phyloP scores from a whole-genome alignment of 1,140 invertebrate genomes.

The Drosophila pachea region DNA sequence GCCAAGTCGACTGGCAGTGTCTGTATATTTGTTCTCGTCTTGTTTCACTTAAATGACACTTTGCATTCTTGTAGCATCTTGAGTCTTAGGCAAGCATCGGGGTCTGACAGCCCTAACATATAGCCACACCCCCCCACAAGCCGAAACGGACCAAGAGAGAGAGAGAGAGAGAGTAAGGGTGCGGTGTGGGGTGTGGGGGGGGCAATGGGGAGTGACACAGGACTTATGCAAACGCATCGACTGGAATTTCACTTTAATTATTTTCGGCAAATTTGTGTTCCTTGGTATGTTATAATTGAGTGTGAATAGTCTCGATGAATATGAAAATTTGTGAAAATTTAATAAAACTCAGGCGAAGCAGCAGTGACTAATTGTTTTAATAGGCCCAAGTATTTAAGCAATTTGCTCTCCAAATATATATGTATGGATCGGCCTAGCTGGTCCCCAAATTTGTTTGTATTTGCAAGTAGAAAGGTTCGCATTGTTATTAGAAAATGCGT shows the following conservation, averaged over 20 bases:
- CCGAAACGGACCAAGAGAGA: too few species aligned
- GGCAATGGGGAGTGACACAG: conserved; percentile 12
- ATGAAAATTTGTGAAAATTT: conserved; percentile 76
- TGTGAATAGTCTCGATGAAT: conserved; percentile 74
- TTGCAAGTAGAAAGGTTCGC: background rate
- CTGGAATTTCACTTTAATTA: conserved; percentile 69
- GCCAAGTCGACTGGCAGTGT: conserved; percentile 15
- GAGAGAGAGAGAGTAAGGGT: too few species aligned
- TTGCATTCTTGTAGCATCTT: conserved; percentile 76
- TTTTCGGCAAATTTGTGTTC: conserved; percentile 70
- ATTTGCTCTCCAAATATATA: conserved; percentile 44
- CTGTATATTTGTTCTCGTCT: conserved; percentile 72
- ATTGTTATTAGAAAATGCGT: too few species aligned
- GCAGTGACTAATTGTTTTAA: conserved; percentile 64
- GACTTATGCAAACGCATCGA: conserved; percentile 42
- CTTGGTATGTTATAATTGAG: conserved; percentile 74
- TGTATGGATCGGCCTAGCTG: background rate
- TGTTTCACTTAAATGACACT: conserved; percentile 77
- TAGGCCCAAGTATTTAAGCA: conserved; percentile 55
- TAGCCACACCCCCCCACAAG: background rate
- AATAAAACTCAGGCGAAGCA: conserved; percentile 56
- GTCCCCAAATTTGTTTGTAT: background rate
- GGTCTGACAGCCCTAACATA: conserved; percentile 1
- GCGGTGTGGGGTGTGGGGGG: too few species aligned
- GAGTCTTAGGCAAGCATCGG: conserved; percentile 35